Evolutionary conservation across 2,888 invertebrate species (phyloP).

Genomic region (Nemotelus pantherinus): DNA sequence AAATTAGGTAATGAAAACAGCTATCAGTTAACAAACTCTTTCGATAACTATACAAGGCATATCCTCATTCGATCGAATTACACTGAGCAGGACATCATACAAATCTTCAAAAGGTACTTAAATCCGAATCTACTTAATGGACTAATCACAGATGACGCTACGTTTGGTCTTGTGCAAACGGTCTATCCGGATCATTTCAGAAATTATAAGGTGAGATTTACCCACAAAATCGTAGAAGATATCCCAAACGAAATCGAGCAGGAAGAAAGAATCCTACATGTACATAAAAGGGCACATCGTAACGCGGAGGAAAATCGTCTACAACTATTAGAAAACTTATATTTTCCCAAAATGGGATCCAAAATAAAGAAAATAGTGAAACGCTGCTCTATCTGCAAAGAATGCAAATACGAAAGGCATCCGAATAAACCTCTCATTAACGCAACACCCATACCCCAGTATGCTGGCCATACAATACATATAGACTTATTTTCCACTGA

Average conservation of each 20-base stretch:
- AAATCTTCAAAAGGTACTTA: constrained; percentile 13
- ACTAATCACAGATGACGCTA: constrained; percentile 24
- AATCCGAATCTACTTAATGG: constrained; percentile 39
- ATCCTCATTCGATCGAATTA: constrained; percentile 1
- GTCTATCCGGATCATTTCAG: constrained; percentile 45
- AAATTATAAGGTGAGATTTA: constrained; percentile 34
- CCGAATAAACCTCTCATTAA: too few relatives aligned
- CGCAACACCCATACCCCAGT: too few relatives aligned
- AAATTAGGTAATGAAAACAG: constrained; percentile 1
- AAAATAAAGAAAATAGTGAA: too few relatives aligned
- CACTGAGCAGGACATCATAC: neutral
- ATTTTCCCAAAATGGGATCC: too few relatives aligned
- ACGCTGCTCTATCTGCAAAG: too few relatives aligned
- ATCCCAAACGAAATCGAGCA: constrained; percentile 39
- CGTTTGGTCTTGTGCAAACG: constrained; percentile 44
- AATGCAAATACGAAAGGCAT: neutral
- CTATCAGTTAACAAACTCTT: neutral
- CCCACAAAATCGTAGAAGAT: constrained; percentile 42
- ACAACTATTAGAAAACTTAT: too few relatives aligned
- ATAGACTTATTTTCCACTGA: too few relatives aligned
- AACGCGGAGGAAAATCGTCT: neutral
- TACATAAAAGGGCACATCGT: constrained; percentile 47
- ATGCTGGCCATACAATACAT: too few relatives aligned
- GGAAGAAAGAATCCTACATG: constrained; percentile 44
- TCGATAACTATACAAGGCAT: neutral